These are phyloP conservation scores for Zophobas morio DNA, from an alignment of 1,140 invertebrate genomes.

Conservation along the genomic window DNA sequence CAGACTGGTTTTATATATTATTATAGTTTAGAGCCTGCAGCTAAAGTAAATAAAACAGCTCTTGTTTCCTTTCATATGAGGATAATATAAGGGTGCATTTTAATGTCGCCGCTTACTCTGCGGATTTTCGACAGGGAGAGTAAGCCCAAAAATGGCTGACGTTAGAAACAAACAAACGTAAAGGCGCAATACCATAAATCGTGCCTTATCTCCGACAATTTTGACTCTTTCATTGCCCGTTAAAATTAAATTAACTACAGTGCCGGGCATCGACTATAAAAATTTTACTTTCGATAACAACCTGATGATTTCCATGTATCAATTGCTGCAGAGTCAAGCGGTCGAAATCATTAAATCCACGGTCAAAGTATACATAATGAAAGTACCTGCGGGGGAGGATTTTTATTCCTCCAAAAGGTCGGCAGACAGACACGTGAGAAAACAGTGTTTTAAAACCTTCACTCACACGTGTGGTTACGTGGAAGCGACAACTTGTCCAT, in stretches of 20 bases:
- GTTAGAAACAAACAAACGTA: slow-evolving; percentile 8
- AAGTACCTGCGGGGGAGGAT: background rate
- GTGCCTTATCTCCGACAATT: slow-evolving; percentile 7
- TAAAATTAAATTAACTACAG: background rate
- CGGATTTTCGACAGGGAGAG: slow-evolving; percentile 3
- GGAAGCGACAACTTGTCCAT: background rate
- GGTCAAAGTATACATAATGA: slow-evolving; percentile 47
- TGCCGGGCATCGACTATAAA: background rate
- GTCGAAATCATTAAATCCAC: slow-evolving; percentile 19
- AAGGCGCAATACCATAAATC: slow-evolving; percentile 8
- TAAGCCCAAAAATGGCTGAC: slow-evolving; percentile 13
- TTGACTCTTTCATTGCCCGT: background rate
- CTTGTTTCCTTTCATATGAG: background rate
- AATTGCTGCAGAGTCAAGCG: background rate
- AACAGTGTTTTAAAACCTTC: slow-evolving; percentile 34
- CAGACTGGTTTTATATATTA: slow-evolving; percentile 31
- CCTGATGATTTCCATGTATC: background rate
- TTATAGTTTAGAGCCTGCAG: slow-evolving; percentile 30
- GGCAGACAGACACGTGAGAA: slow-evolving; percentile 23
- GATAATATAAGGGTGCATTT: slow-evolving; percentile 25
- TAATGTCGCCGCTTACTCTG: slow-evolving; percentile 16
- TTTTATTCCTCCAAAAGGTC: slow-evolving; percentile 1
- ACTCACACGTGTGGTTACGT: slow-evolving; percentile 1
- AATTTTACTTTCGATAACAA: background rate
- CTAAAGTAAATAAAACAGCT: slow-evolving; percentile 3